Percentiles rank a stretch among this genome's conserved stretches.
phyloP scores from a whole-genome alignment of 2,113 vertebrate genomes.

The Gorsachius goisagi region DNA sequence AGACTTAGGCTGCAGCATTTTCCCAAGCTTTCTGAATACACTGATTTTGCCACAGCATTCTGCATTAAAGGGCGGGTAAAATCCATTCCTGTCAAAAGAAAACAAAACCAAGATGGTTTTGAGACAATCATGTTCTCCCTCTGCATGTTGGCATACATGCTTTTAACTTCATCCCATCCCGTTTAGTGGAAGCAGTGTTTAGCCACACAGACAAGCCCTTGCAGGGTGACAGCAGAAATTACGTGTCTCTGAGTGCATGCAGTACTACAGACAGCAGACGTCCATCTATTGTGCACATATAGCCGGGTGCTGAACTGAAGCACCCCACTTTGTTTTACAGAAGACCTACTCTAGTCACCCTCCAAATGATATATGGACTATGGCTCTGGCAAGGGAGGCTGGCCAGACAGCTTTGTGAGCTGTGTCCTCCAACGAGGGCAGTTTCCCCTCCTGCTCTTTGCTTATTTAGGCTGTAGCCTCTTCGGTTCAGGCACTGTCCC shows the following conservation, averaged over 20 bases:
- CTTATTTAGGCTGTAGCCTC: background rate
- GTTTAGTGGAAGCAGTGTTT: background rate
- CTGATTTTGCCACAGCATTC: background rate
- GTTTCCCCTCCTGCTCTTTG: background rate
- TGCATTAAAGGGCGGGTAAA: background rate
- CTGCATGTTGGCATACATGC: background rate
- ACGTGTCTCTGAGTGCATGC: background rate
- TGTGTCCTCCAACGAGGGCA: background rate
- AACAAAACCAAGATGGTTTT: background rate
- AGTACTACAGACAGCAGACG: background rate
- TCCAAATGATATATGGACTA: background rate
- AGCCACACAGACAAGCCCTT: background rate
- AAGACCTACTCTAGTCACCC: background rate
- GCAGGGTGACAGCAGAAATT: background rate
- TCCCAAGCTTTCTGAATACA: background rate
- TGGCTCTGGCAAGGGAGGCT: background rate
- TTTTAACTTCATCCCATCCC: background rate
- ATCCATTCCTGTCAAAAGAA: background rate
- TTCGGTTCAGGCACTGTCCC: background rate
- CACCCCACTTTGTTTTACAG: background rate
- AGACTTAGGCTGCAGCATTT: background rate
- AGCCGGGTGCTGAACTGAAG: background rate
- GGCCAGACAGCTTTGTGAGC: background rate
- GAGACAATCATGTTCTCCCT: background rate
- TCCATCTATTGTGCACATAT: rapidly evolving